Base-by-base conservation (phyloP, 2,113 vertebrate genomes). In the Anarhynchus alexandrinus region DNA sequence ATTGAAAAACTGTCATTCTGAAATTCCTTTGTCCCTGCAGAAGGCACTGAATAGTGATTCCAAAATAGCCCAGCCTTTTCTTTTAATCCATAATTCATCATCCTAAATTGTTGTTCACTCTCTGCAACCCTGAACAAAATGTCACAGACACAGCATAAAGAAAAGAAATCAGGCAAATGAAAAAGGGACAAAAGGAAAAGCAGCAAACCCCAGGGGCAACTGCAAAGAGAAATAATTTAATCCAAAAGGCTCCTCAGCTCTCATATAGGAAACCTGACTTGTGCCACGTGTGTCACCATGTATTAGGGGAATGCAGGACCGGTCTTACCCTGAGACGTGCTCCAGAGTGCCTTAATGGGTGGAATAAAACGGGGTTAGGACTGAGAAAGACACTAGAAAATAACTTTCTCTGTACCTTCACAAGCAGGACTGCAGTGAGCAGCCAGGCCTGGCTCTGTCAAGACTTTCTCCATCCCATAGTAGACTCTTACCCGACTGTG, bases 1-100 rank as follows among this genome's bases (percentile, higher is more conserved):
- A 85, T 54, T 91, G 90, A 94, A 96, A 86, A 94, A 32, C n/a
- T 91, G 54, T 83, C 66, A n/a, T 82, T 94, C 58, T 84, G 52
- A 26, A 89, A 94, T 90, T 94, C 65, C 80, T 88, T 89, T 93
- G n/a, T 64, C 86, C 66, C 78, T 65, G 71, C 38, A 95, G 67
- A 96, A 94, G 49, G 58, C 74, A 58, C 40, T 77, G 66, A 90
- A 64, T 54, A 92, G 61, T n/a, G 29, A 90, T 89, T 95, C 73
- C 83, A 91, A 78, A 95, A 86, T 72, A 94, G 66, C 64, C 34
- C 82, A 74, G 74, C 55, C 61, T 96, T 93, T 91, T 83, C 86
- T 93, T 97, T 93, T 87, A 93, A 96, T 95, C 91, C 94, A 88
- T 96, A 96, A 95, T 95, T 96, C 91, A 97, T 73, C 88, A 95